Evolutionary conservation across 2,888 invertebrate species (phyloP).

Genomic region (Lithosia quadra): DNA sequence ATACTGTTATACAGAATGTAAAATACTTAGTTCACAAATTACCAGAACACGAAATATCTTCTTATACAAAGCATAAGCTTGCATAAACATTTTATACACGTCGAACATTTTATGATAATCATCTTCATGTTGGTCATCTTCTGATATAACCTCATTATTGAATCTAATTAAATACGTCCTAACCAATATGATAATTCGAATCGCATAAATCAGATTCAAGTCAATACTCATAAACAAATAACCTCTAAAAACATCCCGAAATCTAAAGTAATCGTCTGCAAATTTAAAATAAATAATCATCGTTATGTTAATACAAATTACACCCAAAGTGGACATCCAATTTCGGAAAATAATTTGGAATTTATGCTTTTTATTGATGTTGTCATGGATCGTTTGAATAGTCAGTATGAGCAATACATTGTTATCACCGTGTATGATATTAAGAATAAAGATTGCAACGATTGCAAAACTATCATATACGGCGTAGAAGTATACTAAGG

Average conservation of each 20-base stretch:
- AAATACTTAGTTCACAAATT: too few relatives aligned
- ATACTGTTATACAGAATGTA: too few relatives aligned
- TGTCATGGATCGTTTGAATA: slow-evolving; percentile 9
- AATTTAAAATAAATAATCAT: neutral
- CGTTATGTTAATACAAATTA: neutral
- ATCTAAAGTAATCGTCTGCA: too few relatives aligned
- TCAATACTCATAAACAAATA: slow-evolving; percentile 11
- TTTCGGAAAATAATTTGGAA: neutral
- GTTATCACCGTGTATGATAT: slow-evolving; percentile 2
- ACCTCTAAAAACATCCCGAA: neutral
- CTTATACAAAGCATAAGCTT: slow-evolving; percentile 12
- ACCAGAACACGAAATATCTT: slow-evolving; percentile 14
- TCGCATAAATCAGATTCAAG: slow-evolving; percentile 25
- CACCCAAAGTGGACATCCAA: slow-evolving; percentile 16
- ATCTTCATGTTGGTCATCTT: too few relatives aligned
- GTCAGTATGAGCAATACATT: slow-evolving; percentile 13
- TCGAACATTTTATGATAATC: neutral
- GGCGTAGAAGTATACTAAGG: neutral
- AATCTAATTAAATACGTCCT: slow-evolving; percentile 21
- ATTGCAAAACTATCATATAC: neutral
- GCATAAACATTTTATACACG: slow-evolving; percentile 11
- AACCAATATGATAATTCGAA: slow-evolving; percentile 22
- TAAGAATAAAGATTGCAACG: neutral
- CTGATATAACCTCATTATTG: neutral
- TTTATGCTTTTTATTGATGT: neutral